Percentiles rank a stretch among this genome's conserved stretches.
phyloP scores from a whole-genome alignment of 1,140 invertebrate genomes.

The Hyles euphorbiae region DNA sequence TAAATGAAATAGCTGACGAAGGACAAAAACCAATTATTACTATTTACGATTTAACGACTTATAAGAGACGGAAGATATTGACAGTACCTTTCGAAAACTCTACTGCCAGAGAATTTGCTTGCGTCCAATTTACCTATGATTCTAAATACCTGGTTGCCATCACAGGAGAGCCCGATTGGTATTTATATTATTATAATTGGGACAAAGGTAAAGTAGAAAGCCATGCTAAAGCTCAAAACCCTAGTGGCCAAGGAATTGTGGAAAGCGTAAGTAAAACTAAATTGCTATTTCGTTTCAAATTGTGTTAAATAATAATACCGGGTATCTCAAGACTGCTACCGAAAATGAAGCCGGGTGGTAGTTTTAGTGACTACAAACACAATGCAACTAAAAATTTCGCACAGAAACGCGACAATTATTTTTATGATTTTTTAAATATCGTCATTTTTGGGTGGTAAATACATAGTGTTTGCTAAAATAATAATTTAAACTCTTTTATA shows the following conservation, averaged over 20 bases:
- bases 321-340: no score
- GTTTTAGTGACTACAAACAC: no score
- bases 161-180: constrained; percentile 87
- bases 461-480: no score
- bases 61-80: constrained; percentile 79
- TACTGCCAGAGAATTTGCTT: constrained; percentile 79
- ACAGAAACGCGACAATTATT: no score
- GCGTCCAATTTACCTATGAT: constrained; percentile 86
- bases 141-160: constrained; percentile 86
- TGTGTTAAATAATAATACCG: no score
- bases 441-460: no score
- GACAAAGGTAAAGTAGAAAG: constrained; percentile 90
- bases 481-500: no score
- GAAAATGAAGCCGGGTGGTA: no score
- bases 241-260: constrained; percentile 76
- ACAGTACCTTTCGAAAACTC: constrained; percentile 76
- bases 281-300: no score
- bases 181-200: constrained; percentile 88
- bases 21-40: constrained; percentile 77
- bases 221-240: constrained; percentile 81
- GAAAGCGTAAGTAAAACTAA: constrained; percentile 45
- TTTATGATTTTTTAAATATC: no score
- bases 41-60: constrained; percentile 79
- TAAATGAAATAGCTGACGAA: constrained; percentile 68
- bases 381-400: no score